Evolutionary conservation across 2,888 invertebrate species (phyloP), one percentile per base, ranked within the genome.

Genomic region (Monopis laevigella): DNA sequence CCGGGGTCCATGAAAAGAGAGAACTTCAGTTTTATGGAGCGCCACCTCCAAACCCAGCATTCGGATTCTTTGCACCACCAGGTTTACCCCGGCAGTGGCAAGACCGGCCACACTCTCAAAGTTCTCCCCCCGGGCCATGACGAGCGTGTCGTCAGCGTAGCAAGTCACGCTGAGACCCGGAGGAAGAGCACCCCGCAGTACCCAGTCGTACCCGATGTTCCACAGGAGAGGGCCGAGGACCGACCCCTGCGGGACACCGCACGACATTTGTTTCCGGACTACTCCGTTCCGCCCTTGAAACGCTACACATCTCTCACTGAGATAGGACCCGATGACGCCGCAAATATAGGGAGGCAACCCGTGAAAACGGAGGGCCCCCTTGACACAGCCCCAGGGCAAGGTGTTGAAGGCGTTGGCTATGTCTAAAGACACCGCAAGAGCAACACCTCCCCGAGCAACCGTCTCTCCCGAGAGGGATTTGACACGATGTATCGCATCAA

Each of bases 381-480:
- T 17, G 2, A 58, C 51, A 2, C 42, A 29, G 1, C n/a, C 10
- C 44, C 48, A 51, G 29, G 53, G 53, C 3, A 55, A 32, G 10
- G 45, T 36, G 14, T 53, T 52, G 12, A 53, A 55, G 1, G 51
- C 50, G 26, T 53, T 53, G 27, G 46, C 44, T 3, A 52, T 52
- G 14, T 52, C 52, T 0, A 52, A 10, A 1, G 47, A 48, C 2
- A 51, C 44, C 13, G 48, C 51, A 35, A 52, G 7, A 3, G 45
- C 39, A n/a, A 45, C 47, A 7, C 42, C 46, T 1, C 50, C 50
- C 13, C n/a, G 32, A 8, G 28, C 16, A 2, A 39, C 17, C 16
- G 28, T 16, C 27, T 39, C 10, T 12, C 13, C 17, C 21, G 10
- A 17, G 7, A 21, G 24, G 2, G 16, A 3, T 11, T 12, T 16